Evolutionary conservation across 2,113 vertebrate genomes (phyloP).

Genomic region (Apteryx mantelli): DNA sequence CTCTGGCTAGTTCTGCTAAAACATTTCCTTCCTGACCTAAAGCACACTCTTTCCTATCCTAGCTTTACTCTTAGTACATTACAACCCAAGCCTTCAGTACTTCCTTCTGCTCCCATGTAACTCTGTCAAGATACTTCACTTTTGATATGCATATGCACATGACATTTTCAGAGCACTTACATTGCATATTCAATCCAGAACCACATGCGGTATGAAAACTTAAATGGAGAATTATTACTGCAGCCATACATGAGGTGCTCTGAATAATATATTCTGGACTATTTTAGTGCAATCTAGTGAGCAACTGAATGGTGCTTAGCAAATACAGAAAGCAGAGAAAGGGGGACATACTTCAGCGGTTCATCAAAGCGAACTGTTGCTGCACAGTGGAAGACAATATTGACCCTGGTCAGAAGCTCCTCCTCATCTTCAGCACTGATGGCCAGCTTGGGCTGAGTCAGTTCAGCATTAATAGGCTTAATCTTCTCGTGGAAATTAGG

Average conservation of each 20-base stretch:
- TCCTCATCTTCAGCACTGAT: constrained; percentile 87
- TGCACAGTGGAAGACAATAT: constrained; percentile 95
- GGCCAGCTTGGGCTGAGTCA: constrained; percentile 88
- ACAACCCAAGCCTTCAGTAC: not conserved
- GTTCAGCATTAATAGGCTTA: constrained; percentile 89
- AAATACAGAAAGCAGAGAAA: not conserved
- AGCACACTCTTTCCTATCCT: not conserved
- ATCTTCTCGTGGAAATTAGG: constrained; percentile 92
- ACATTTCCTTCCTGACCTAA: not conserved
- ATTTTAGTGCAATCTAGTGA: not conserved
- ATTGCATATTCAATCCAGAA: rapidly evolving
- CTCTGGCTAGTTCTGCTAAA: not conserved
- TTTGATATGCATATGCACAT: not conserved
- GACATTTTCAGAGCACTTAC: not conserved
- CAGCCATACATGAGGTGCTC: not conserved
- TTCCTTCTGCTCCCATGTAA: not conserved
- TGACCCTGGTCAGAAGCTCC: constrained; percentile 83
- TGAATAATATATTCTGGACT: not conserved
- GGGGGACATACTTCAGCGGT: constrained; percentile 83
- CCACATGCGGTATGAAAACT: rapidly evolving
- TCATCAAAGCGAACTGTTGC: constrained; percentile 95
- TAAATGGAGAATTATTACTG: not conserved
- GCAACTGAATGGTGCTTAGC: not conserved
- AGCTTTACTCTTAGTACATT: not conserved
- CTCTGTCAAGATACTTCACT: constrained; percentile 5